Percentiles rank a stretch among this genome's conserved stretches.
Evolutionary conservation across 2,113 vertebrate species (phyloP).

Genomic region (Cebus imitator): DNA sequence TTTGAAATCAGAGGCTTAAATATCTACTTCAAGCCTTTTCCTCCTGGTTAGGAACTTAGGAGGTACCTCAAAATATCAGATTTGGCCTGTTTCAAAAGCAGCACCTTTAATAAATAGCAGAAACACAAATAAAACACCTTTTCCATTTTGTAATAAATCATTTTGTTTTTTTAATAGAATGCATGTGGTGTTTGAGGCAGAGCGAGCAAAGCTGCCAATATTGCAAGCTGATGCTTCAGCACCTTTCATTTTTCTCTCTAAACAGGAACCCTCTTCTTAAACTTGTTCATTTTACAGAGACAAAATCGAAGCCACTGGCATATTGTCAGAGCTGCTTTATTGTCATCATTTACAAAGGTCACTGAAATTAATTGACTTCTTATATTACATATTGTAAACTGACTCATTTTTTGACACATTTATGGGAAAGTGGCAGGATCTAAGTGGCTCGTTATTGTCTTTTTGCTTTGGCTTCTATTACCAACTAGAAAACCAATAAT

Average conservation of each 20-base stretch:
- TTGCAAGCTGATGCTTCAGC: conserved; percentile 79
- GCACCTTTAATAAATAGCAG: conserved; percentile 60
- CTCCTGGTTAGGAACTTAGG: conserved; percentile 35
- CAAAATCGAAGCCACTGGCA: conserved; percentile 76
- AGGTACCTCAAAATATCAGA: conserved; percentile 27
- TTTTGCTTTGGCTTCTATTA: conserved; percentile 60
- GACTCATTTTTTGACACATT: conserved; percentile 73
- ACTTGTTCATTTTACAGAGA: conserved; percentile 82
- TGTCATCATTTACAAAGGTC: conserved; percentile 85
- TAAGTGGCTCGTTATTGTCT: conserved; percentile 71
- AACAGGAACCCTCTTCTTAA: conserved; percentile 80
- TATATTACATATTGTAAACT: conserved; percentile 73
- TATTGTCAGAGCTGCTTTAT: conserved; percentile 81
- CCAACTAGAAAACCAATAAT: conserved; percentile 62
- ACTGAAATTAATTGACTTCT: conserved; percentile 85
- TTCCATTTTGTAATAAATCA: conserved; percentile 65
- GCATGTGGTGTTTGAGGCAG: conserved; percentile 69
- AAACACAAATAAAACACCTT: conserved; percentile 8
- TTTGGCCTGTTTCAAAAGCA: conserved; percentile 11
- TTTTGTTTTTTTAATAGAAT: conserved; percentile 66
- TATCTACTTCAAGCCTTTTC: conserved; percentile 24
- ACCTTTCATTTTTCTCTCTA: conserved; percentile 80
- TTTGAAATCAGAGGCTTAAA: conserved; percentile 21
- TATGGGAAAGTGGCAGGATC: conserved; percentile 75
- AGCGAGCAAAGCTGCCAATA: conserved; percentile 77